These are phyloP conservation scores for Dunckerocampus dactyliophorus DNA, from an alignment of 2,113 vertebrate genomes.

Conservation along the genomic window DNA sequence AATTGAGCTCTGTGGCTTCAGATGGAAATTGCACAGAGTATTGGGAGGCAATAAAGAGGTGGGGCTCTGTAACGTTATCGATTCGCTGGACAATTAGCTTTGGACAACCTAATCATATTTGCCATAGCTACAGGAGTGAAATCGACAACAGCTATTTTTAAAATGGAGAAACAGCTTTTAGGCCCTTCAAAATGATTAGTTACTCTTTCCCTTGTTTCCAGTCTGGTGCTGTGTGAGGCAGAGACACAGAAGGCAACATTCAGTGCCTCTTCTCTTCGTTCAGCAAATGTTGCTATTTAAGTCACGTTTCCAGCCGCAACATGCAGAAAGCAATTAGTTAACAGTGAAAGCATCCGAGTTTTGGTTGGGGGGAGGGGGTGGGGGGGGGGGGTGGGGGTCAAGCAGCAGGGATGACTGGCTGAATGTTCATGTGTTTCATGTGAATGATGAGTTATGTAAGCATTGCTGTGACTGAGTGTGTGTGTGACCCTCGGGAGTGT, in stretches of 20 bases:
- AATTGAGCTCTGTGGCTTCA: conserved; percentile 5
- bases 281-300: conserved; percentile 51
- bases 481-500: conserved; percentile 38
- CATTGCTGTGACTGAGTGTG: conserved; percentile 19
- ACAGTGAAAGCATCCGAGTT: conserved; percentile 40
- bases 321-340: conserved; percentile 49
- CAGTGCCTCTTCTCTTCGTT: conserved; percentile 34
- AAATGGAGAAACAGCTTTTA: conserved; percentile 21
- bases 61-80: background rate
- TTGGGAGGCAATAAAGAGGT: conserved; percentile 10
- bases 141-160: background rate
- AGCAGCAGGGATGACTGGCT: conserved; percentile 29
- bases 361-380: conserved; percentile 17
- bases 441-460: conserved; percentile 55
- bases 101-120: conserved; percentile 12
- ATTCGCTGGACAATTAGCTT: background rate
- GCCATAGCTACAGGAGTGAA: conserved; percentile 3
- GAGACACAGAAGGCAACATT: conserved; percentile 30
- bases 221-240: conserved; percentile 21
- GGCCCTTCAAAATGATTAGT: conserved; percentile 1
- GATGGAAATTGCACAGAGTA: conserved; percentile 27
- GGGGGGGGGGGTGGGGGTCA: conserved; percentile 11
- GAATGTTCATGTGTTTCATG: conserved; percentile 41
- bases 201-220: conserved; percentile 24
- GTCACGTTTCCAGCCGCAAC: conserved; percentile 35